Evolutionary conservation across 2,888 invertebrate species (phyloP).

Genomic region (Plagiodera versicolora): DNA sequence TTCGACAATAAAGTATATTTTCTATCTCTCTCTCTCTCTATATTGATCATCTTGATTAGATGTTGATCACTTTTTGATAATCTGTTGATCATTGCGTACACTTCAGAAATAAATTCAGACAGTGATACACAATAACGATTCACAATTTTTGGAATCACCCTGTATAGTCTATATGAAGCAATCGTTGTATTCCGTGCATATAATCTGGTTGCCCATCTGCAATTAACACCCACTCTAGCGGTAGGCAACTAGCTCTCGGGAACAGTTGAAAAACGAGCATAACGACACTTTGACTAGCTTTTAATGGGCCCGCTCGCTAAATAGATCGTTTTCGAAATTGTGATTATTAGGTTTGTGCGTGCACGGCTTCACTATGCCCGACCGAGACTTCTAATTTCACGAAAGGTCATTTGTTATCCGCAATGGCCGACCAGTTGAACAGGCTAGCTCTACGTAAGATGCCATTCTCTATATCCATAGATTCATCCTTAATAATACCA

Average conservation of each 20-base stretch:
- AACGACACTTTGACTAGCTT: constrained; percentile 20
- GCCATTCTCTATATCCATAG: no score
- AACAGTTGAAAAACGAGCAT: constrained; percentile 10
- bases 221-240: constrained; percentile 15
- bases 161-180: background rate
- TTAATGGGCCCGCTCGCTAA: constrained; percentile 12
- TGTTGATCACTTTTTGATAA: no score
- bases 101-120: no score
- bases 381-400: constrained; percentile 2
- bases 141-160: no score
- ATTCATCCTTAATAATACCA: no score
- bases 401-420: constrained; percentile 12
- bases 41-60: no score
- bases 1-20: no score
- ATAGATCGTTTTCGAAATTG: constrained; percentile 13
- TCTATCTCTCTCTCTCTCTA: no score
- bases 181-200: background rate
- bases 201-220: background rate
- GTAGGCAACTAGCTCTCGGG: constrained; percentile 4
- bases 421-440: constrained; percentile 4
- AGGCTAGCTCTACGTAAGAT: no score
- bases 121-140: no score
- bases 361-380: constrained; percentile 1
- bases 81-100: no score
- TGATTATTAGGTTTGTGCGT: constrained; percentile 12